phyloP scores from a whole-genome alignment of 2,888 invertebrate genomes.

The Lasioglossum zephyrum region DNA sequence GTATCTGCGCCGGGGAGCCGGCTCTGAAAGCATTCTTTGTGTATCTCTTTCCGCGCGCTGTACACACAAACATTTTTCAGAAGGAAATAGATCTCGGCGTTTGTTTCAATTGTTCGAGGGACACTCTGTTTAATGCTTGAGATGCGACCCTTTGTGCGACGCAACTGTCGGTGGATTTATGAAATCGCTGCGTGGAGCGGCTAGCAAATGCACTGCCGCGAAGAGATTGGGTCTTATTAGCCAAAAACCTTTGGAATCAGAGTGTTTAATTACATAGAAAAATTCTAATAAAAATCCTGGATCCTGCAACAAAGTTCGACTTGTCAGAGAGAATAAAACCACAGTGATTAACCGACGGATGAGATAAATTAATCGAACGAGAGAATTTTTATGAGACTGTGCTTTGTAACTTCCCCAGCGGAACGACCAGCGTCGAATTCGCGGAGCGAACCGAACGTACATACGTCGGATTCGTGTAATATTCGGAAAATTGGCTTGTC shows the following conservation, averaged over 20 bases:
- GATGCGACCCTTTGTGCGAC: not conserved
- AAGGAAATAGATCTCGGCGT: constrained; percentile 25
- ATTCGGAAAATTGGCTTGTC: constrained; percentile 26
- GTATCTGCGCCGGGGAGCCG: constrained; percentile 11
- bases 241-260: not conserved
- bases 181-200: not conserved
- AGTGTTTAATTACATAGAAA: not conserved
- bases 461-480: constrained; percentile 25
- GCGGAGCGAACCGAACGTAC: not conserved
- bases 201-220: not conserved
- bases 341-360: not conserved
- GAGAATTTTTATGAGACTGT: not conserved
- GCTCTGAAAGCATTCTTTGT: constrained; percentile 37
- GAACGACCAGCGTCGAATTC: not conserved
- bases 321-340: not conserved
- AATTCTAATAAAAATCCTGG: not conserved
- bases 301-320: not conserved
- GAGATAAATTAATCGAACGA: not conserved
- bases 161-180: not conserved
- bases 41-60: constrained; percentile 16
- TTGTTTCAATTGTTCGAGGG: constrained; percentile 27
- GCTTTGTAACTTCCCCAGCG: not conserved
- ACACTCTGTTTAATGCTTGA: not conserved
- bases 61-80: constrained; percentile 32
- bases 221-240: not conserved